Evolutionary conservation across 1,140 invertebrate genomes (phyloP), one percentile per base, ranked within the genome.

Genomic region (Pentalonia nigronervosa): DNA sequence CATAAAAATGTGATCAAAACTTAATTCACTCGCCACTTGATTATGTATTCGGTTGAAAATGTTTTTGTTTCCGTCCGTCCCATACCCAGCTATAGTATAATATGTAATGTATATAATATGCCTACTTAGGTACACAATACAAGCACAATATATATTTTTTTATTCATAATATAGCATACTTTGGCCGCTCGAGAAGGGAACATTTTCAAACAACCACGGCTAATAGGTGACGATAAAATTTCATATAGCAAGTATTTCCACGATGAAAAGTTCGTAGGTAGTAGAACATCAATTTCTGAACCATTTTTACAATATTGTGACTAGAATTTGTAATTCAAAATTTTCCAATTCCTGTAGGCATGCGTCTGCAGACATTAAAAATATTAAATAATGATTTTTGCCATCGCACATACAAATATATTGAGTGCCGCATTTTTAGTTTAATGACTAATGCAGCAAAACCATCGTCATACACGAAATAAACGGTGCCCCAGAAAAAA

Each of bases 1-100:
- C 45, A 90, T 90, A 90, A 56, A 90, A 89, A 89, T 34, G 21
- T 14, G 87, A 89, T 89, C 87, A 89, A 89, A 90, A 90, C 53
- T 60, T 90, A 90, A 90, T 90, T 90, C 36, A 45, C 53, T 90
- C 53, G 89, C 89, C 36, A 67, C 53, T 90, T 60, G 53, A 67
- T 90, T 90, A 45, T 45, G 67, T 36, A 60, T 90, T 90, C 41
- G 45, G 88, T 60, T 20, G 23, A 23, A 90, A 90, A 67, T 41
- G 53, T 25, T 56, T 45, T 45, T 14, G 88, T 90, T 56, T n/a
- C n/a, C n/a, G n/a, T 45, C 41, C 60, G 36, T 45, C 34, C 21
- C 48, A 23, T 56, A 7, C 30, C 86, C 60, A 67, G 60, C 60
- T 67, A 30, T 30, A 67, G 9, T 67, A n/a, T 3, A 2, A 11